Percentiles rank a stretch among this genome's conserved stretches.
phyloP scores from a whole-genome alignment of 2,113 vertebrate species.

The Proterorhinus semilunaris region DNA sequence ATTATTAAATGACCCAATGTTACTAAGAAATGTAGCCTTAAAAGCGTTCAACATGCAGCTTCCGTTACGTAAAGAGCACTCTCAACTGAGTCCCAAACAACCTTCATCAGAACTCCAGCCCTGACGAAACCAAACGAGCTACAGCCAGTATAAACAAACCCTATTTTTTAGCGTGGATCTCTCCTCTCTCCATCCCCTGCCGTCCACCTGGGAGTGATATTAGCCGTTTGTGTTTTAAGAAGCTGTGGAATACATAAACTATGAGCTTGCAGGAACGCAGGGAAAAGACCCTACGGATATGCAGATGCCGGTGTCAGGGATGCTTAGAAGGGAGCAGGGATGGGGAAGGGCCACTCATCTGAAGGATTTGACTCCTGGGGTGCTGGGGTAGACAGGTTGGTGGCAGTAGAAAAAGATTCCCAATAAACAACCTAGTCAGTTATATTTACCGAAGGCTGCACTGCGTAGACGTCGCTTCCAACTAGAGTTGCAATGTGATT shows the following conservation, averaged over 20 bases:
- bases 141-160: conserved; percentile 65
- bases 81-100: conserved; percentile 61
- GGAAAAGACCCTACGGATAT: conserved; percentile 93
- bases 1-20: too few relatives aligned
- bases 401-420: conserved; percentile 57
- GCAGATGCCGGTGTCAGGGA: conserved; percentile 97
- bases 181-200: conserved; percentile 48
- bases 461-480: too few relatives aligned
- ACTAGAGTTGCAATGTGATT: too few relatives aligned
- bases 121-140: conserved; percentile 51
- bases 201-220: conserved; percentile 77
- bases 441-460: too few relatives aligned
- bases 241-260: conserved; percentile 99
- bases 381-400: conserved; percentile 65
- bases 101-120: conserved; percentile 67
- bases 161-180: conserved; percentile 56
- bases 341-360: conserved; percentile 72
- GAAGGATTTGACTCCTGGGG: conserved; percentile 72
- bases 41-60: conserved; percentile 29
- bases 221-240: conserved; percentile 92
- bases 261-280: conserved; percentile 92
- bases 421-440: too few relatives aligned
- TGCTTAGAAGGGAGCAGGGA: conserved; percentile 72
- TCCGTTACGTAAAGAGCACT: conserved; percentile 38
- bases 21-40: conserved; percentile 1